phyloP scores from a whole-genome alignment of 2,113 vertebrate genomes.

The Lepus timidus region DNA sequence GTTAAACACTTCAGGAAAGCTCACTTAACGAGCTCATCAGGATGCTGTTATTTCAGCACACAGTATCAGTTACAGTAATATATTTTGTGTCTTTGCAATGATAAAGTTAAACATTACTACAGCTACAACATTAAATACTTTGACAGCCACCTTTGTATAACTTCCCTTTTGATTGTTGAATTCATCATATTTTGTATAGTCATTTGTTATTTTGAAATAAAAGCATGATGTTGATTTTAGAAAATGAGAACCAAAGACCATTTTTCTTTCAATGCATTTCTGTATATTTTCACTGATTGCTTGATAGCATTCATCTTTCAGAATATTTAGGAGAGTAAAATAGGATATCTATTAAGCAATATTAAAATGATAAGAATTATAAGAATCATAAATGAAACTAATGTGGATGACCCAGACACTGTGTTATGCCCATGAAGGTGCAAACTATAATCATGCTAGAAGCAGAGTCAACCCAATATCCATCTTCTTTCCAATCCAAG shows the following conservation, averaged over 20 bases:
- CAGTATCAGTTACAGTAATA: background rate
- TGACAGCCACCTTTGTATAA: constrained; percentile 9
- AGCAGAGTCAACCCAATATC: constrained; percentile 5
- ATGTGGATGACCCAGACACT: background rate
- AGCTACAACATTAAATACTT: background rate
- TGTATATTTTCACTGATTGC: constrained; percentile 41
- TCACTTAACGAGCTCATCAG: background rate
- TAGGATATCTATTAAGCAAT: constrained; percentile 33
- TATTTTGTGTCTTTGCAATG: constrained; percentile 37
- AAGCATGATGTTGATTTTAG: background rate
- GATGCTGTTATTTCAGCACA: background rate
- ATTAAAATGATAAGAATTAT: constrained; percentile 60
- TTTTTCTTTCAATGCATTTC: constrained; percentile 20
- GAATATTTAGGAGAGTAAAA: constrained; percentile 42
- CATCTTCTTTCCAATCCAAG: constrained; percentile 39
- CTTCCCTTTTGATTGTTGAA: constrained; percentile 36
- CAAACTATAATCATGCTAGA: background rate
- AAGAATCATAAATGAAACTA: constrained; percentile 1
- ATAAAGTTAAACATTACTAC: background rate
- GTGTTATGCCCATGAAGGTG: background rate
- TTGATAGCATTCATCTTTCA: background rate
- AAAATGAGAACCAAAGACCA: constrained; percentile 47
- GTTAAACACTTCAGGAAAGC: background rate
- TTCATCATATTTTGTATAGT: background rate
- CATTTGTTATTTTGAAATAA: background rate